Base-by-base conservation (phyloP, 30 jellyfish, hydroid and myxozoan species). In the Cassiopea andromeda region DNA sequence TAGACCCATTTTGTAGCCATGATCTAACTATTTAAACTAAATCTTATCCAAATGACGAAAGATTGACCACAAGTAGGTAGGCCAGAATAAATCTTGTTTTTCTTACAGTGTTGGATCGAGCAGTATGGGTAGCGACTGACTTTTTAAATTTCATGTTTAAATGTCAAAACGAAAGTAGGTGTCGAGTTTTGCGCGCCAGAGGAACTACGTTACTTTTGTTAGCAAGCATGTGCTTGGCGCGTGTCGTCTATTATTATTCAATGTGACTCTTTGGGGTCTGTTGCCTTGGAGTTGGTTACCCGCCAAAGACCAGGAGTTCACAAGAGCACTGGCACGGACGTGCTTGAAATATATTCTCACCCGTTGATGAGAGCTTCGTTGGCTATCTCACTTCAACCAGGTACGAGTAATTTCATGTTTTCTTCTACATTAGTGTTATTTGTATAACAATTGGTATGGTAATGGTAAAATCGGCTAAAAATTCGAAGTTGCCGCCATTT, bases 401-500 rank as follows among this genome's bases (percentile, higher is more conserved):
- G 73, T 64, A 64, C 2, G 73, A 17, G 38, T 13, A 64, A 7
- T 27, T 27, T 5, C 73, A 4, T 64, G 43, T 16, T 64, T 64
- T 9, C 12, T 54, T 6, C 64, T 3, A 54, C 12, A 10, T 54
- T 10, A 54, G 64, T 54, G 64, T 54, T 6, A 5, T 58, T 58
- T 58, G 13, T 7, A 58, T 17, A 14, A 64, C 77, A 72, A 83
- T n/a, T 16, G 78, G 84, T 83, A 77, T 49, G 69, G n/a, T 64
- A 45, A 75, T 49, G 2, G 12, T 9, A 48, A 70, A 72, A 49
- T 49, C 15, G 1, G 74, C 19, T 27, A 49, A 70, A 27, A 54
- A 47, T 88, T 88, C 85, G 91, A 88, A 88, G 96, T 88, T 88
- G 86, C 91, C 96, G 96, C 96, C 96, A 88, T 76, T 61, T 79